Base-by-base conservation (phyloP, 2,888 invertebrate genomes). In the Petrolisthes cinctipes region DNA sequence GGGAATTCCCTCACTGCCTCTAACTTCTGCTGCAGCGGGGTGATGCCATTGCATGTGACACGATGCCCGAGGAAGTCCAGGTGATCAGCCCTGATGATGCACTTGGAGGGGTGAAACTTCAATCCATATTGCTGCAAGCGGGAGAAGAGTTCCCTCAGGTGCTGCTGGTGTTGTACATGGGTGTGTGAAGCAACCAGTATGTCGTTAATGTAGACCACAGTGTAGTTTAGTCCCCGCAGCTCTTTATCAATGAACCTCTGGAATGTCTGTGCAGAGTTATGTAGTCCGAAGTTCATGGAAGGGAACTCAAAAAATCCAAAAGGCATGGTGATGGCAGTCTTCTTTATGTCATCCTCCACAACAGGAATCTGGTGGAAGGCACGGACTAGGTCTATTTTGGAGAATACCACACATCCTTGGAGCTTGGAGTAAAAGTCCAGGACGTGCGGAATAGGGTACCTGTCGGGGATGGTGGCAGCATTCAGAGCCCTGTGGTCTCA, bases 281-380 rank as follows among this genome's bases (percentile, higher is more conserved):
- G 80, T 0, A 93, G 91, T 0, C 93, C 93, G 54, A 93, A 93
- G 56, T 91, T n/a, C 92, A 92, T 93, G 2, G 83, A 85, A 0
- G 91, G 84, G 84, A 92, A 93, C 86, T 93, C 92, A 83, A 92
- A 93, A 4, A 93, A 86, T 5, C 92, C 92, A 17, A 61, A 61
- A 0, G 92, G 92, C 4, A 92, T 93, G 0, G 89, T 92, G 3
- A 93, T 92, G 0, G 92, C 37, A 0, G 37, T 37, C 37, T 37
- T 37, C 37, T 37, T 37, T 0, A 37, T 37, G 37, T 37, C 37
- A 1, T 37, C 37, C 0, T 37, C 37, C 37, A 2, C 37, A 37
- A 37, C 37, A 37, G 37, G 37, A 37, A 37, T 37, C 2, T 37
- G 37, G 37, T 37, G 37, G 37, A 37, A 37, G 2, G 37, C 37